A percentile compares a stretch with the other conserved stretches of the same genome.
phyloP scores from a whole-genome alignment of 2,888 invertebrate genomes.

The Eutolmus rufibarbis region DNA sequence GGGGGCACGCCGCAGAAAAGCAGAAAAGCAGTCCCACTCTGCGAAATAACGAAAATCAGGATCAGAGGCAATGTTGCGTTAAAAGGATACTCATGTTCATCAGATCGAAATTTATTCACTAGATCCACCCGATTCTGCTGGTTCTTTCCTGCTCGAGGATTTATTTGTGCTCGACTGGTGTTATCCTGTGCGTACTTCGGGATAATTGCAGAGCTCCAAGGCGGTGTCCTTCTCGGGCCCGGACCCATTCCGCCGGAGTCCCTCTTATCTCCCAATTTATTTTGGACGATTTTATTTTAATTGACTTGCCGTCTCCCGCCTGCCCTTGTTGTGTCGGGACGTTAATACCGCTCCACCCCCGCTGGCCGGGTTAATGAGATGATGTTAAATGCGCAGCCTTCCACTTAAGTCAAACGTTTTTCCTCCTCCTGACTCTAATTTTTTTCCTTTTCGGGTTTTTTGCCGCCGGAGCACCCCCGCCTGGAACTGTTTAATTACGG shows the following conservation, averaged over 20 bases:
- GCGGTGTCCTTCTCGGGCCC: slow-evolving; percentile 25
- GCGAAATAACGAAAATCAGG: slow-evolving; percentile 41
- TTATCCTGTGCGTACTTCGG: slow-evolving; percentile 44
- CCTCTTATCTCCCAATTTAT: slow-evolving; percentile 44
- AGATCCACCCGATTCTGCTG: slow-evolving; percentile 38
- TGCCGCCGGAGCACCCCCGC: not conserved
- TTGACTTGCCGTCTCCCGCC: slow-evolving; percentile 35
- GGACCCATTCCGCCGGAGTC: not conserved
- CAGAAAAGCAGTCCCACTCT: not conserved
- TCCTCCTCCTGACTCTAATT: slow-evolving; percentile 2
- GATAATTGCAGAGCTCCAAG: slow-evolving; percentile 45
- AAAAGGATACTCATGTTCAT: slow-evolving; percentile 49
- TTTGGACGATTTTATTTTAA: slow-evolving; percentile 47
- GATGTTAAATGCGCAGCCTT: slow-evolving; percentile 44
- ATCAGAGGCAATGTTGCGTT: slow-evolving; percentile 49
- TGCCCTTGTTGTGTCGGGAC: not conserved
- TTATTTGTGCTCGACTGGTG: slow-evolving; percentile 29
- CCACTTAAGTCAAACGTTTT: slow-evolving; percentile 40
- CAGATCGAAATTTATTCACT: slow-evolving; percentile 47
- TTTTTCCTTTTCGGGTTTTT: slow-evolving; percentile 34
- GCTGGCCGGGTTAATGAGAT: slow-evolving; percentile 44
- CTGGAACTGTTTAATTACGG: slow-evolving; percentile 42
- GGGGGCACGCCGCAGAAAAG: not conserved
- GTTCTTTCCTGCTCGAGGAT: slow-evolving; percentile 25
- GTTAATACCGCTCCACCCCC: not conserved